Conservation (phyloP, 2,113 vertebrate genomes). For the Cyphomyrus discorhynchus region DNA sequence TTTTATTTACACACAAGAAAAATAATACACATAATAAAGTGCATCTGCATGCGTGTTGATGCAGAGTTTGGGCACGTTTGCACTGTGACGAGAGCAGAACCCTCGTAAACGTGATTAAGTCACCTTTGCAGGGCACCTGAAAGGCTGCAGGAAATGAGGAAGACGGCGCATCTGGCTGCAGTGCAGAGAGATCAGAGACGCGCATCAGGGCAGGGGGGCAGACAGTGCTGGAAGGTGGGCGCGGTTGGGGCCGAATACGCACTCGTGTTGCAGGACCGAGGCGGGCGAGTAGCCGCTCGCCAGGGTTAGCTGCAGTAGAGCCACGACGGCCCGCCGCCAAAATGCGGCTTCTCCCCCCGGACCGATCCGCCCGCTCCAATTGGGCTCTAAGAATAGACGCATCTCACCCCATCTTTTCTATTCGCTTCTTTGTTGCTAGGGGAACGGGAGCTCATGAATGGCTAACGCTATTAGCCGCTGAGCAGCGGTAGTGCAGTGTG, state of each 20-base stretch:
- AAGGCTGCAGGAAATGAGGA: background rate
- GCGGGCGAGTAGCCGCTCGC: background rate
- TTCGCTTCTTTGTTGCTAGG: constrained; percentile 47
- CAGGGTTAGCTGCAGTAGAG: constrained; percentile 18
- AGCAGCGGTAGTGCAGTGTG: constrained; percentile 24
- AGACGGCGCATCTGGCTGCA: background rate
- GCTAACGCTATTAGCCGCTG: constrained; percentile 45
- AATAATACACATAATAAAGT: background rate
- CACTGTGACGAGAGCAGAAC: background rate
- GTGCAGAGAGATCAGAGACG: background rate
- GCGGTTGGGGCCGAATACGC: background rate
- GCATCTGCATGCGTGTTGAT: background rate
- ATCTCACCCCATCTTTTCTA: constrained; percentile 35
- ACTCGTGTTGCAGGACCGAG: background rate
- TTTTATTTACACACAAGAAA: background rate
- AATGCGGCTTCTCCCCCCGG: constrained; percentile 17
- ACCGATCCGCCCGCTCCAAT: constrained; percentile 26
- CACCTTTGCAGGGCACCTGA: background rate
- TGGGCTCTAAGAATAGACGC: constrained; percentile 45
- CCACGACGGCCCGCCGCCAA: background rate
- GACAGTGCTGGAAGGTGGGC: constrained; percentile 2
- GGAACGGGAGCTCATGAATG: constrained; percentile 32
- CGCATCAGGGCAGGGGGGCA: constrained; percentile 18
- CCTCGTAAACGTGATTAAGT: background rate
- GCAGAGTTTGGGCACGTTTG: background rate